Conservation (phyloP, 2,888 invertebrate genomes). For the Digitonthophagus gazella region DNA sequence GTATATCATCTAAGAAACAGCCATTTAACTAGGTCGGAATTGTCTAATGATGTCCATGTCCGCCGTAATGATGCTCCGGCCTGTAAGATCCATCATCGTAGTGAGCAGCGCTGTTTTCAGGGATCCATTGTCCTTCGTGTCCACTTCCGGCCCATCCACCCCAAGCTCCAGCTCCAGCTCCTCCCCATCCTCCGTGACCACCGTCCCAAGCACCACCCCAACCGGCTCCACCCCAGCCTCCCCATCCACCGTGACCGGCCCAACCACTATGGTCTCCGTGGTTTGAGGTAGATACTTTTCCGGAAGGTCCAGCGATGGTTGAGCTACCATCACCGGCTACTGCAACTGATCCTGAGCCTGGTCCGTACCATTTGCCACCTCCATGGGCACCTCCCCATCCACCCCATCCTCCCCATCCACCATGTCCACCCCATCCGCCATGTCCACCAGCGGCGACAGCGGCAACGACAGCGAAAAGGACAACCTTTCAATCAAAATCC, state of each 20-base stretch:
- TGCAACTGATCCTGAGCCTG: conserved; percentile 13
- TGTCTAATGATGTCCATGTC: conserved; percentile 19
- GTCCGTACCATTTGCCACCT: conserved; percentile 1
- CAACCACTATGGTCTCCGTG: conserved; percentile 19
- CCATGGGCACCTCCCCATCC: not conserved
- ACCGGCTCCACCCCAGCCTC: conserved; percentile 22
- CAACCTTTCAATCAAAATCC: conserved; percentile 2
- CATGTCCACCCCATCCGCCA: conserved; percentile 22
- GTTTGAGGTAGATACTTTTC: conserved; percentile 19
- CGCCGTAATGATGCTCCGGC: conserved; percentile 29
- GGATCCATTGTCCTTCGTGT: conserved; percentile 38
- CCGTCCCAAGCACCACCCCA: too few relatives aligned
- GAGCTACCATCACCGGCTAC: conserved; percentile 20
- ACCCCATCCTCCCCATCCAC: conserved; percentile 8
- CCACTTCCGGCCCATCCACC: conserved; percentile 18
- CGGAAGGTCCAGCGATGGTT: conserved; percentile 22
- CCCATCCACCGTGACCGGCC: conserved; percentile 29
- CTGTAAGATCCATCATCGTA: conserved; percentile 43
- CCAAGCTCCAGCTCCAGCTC: conserved; percentile 5
- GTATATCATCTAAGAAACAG: not conserved
- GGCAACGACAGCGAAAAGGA: conserved; percentile 30
- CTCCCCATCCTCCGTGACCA: conserved; percentile 34
- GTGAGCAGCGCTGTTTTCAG: conserved; percentile 36
- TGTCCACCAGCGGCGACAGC: conserved; percentile 31
- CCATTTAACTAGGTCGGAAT: not conserved